phyloP scores from a whole-genome alignment of 2,888 invertebrate genomes.

The Andrena haemorrhoa region DNA sequence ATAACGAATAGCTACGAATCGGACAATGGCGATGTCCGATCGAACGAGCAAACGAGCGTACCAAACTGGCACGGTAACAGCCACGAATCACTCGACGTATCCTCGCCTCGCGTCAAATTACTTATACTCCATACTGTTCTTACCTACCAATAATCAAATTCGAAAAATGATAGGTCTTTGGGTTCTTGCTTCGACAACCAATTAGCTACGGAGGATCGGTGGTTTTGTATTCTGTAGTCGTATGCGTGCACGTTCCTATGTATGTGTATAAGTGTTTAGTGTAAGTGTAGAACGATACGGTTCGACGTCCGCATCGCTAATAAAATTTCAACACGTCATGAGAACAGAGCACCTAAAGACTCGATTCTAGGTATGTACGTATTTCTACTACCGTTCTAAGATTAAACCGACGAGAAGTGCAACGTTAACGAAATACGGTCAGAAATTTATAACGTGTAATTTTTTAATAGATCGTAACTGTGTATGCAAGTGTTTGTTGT shows the following conservation, averaged over 20 bases:
- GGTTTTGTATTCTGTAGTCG: neutral
- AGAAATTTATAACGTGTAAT: constrained; percentile 70
- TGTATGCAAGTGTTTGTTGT: constrained; percentile 47
- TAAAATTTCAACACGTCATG: constrained; percentile 46
- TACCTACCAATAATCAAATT: constrained; percentile 34
- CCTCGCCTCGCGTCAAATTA: constrained; percentile 33
- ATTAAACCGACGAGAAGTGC: constrained; percentile 69
- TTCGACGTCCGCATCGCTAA: constrained; percentile 21
- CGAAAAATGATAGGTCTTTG: constrained; percentile 19
- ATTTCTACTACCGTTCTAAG: constrained; percentile 59
- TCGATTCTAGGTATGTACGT: constrained; percentile 32
- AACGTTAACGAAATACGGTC: constrained; percentile 75
- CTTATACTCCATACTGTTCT: constrained; percentile 13
- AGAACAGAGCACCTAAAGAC: constrained; percentile 31
- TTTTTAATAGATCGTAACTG: constrained; percentile 46
- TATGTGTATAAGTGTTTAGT: constrained; percentile 19
- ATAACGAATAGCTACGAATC: constrained; percentile 8
- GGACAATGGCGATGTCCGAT: neutral
- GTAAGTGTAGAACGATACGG: neutral
- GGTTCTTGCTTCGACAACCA: constrained; percentile 31
- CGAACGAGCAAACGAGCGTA: constrained; percentile 8
- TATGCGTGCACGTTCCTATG: neutral
- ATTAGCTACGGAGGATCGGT: constrained; percentile 17
- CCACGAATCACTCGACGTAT: constrained; percentile 31
- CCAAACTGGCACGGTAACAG: neutral